Conservation (phyloP, 2,888 invertebrate genomes). For the Hypolimnas misippus region DNA sequence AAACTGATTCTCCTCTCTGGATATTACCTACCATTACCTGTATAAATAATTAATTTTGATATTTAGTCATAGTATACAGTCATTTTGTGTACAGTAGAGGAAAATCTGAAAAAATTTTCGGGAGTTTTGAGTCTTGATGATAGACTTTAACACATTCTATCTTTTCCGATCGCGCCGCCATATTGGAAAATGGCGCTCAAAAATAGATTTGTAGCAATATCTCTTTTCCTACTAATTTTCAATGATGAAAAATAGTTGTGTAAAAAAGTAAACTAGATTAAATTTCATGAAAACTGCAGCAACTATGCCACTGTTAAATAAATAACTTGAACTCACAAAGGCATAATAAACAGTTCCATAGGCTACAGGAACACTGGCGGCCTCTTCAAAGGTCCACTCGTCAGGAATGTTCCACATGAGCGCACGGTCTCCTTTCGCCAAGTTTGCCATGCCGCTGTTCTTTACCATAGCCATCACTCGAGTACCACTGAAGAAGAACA, state of each 20-base stretch:
- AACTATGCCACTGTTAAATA: not conserved
- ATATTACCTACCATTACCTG: conserved; percentile 88
- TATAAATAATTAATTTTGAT: not conserved
- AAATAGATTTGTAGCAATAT: too few species aligned
- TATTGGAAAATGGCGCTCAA: too few species aligned
- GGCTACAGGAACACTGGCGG: conserved; percentile 91
- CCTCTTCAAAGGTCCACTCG: conserved; percentile 89
- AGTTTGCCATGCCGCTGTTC: conserved; percentile 84
- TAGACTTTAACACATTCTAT: too few species aligned
- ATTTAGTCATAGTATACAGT: not conserved
- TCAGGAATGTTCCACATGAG: conserved; percentile 88
- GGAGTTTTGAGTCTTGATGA: too few species aligned
- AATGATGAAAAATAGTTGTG: too few species aligned
- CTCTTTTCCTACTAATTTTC: too few species aligned
- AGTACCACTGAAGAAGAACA: conserved; percentile 69
- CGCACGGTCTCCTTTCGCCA: conserved; percentile 82
- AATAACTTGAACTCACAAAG: conserved; percentile 54
- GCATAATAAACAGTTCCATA: conserved; percentile 87
- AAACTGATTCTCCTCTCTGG: conserved; percentile 91
- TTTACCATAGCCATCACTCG: conserved; percentile 87
- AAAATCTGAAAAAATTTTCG: too few species aligned
- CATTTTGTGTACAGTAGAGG: too few species aligned
- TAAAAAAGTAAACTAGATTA: too few species aligned
- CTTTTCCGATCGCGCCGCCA: too few species aligned
- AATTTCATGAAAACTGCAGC: too few species aligned